Evolutionary conservation across 2,113 vertebrate species (phyloP), one percentile per base, ranked within the genome.

Genomic region (Mobula hypostoma): DNA sequence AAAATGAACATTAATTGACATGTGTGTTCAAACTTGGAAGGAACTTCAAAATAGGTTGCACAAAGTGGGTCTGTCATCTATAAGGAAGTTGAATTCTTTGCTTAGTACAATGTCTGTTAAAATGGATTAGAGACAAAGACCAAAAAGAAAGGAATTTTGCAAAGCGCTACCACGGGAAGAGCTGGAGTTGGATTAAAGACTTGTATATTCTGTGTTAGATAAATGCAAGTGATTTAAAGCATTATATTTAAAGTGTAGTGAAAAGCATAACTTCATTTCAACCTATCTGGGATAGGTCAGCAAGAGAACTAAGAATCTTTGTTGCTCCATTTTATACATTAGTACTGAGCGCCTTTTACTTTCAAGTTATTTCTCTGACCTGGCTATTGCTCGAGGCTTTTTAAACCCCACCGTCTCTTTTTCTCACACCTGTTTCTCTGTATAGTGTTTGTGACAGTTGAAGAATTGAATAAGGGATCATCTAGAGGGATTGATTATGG

Each of bases 81-180:
- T 68, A 19, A 32, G 6, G 32, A 66, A 70, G 32, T 19, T 36
- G 91, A 14, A 27, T 93, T 56, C 21, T 56, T 74, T 56, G 21
- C 32, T 74, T 19, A 19, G 24, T 74, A 24, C 29, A 19, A 32
- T 66, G 61, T 74, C 91, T 76, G 36, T 32, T 76, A 48, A 93
- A 93, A 56, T 93, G 91, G 91, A 74, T 76, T 27, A 8, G 32
- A 74, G 40, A 19, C 11, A 93, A 56, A 17, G 21, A 12, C 21
- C 68, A 93, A 74, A 56, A 29, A 32, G 91, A 56, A 93, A 56
- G 72, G 70, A 48, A 76, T 74, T 74, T 74, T 48, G 32, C 19
- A 74, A 74, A 93, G 70, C 48, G 91, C 27, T 93, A 74, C 91
- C 68, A 74, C 68, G 40, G 21, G 91, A 48, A 29, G 70, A 93